phyloP scores from a whole-genome alignment of 2,113 vertebrate species.

The Harpagus bidentatus region DNA sequence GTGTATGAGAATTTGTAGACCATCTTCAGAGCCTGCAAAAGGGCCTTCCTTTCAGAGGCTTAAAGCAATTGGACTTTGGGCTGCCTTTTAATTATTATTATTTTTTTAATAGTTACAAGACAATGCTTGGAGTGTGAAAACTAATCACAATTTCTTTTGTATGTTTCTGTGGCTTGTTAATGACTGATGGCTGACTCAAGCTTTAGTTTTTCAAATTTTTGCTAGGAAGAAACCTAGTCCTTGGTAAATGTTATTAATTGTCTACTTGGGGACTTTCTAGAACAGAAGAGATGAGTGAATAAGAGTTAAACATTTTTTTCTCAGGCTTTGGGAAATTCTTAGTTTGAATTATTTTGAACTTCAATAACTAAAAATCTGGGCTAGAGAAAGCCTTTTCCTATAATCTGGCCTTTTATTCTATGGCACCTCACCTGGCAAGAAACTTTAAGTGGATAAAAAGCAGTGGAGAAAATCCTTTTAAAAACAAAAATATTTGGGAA shows the following conservation, averaged over 20 bases:
- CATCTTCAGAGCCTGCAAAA: background rate
- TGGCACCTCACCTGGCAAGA: background rate
- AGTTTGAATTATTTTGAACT: background rate
- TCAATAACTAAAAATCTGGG: background rate
- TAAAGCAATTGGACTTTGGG: background rate
- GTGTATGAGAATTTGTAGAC: background rate
- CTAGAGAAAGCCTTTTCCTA: background rate
- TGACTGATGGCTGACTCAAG: background rate
- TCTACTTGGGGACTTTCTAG: background rate
- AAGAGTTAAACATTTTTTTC: background rate
- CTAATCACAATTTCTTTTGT: background rate
- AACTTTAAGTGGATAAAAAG: background rate
- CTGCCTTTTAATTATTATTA: too few relatives aligned
- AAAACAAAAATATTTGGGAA: background rate
- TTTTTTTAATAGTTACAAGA: background rate
- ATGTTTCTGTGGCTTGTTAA: background rate
- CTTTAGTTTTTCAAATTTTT: background rate
- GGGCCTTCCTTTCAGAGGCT: background rate
- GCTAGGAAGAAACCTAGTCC: background rate
- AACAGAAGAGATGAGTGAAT: background rate
- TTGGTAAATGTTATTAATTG: background rate
- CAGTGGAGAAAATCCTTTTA: background rate
- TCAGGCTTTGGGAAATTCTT: background rate
- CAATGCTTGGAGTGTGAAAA: background rate
- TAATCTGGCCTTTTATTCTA: background rate